Evolutionary conservation across 1,140 invertebrate genomes (phyloP).

Genomic region (Venturia canescens): DNA sequence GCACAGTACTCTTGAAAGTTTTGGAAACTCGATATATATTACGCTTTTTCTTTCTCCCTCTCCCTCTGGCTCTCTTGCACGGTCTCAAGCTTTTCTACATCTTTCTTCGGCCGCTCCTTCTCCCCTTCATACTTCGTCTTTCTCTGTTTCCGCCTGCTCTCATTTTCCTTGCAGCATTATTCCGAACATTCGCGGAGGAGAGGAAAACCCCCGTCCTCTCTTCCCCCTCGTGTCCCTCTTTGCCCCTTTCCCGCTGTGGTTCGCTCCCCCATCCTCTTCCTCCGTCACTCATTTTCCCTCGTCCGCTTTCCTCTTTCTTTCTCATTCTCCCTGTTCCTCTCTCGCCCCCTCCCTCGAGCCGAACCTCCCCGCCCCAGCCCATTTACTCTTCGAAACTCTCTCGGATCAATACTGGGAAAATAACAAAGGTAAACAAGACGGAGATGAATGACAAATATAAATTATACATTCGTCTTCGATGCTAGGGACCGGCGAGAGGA

Average conservation of each 20-base stretch:
- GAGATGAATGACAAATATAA: slow-evolving; percentile 71
- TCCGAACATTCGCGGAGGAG: slow-evolving; percentile 21
- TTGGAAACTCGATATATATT: slow-evolving; percentile 61
- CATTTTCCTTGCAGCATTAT: slow-evolving; percentile 14
- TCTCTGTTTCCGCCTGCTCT: slow-evolving; percentile 22
- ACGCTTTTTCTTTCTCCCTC: slow-evolving; percentile 44
- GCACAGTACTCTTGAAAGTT: slow-evolving; percentile 66
- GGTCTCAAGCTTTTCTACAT: slow-evolving; percentile 4
- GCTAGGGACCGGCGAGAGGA: not conserved
- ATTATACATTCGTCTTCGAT: slow-evolving; percentile 66
- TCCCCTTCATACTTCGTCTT: slow-evolving; percentile 36
- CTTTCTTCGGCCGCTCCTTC: slow-evolving; percentile 37
- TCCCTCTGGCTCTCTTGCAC: no score
- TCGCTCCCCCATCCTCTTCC: slow-evolving; percentile 33
- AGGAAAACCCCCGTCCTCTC: slow-evolving; percentile 30
- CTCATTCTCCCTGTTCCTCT: slow-evolving; percentile 48
- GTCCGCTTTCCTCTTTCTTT: slow-evolving; percentile 35
- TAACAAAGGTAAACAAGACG: slow-evolving; percentile 71
- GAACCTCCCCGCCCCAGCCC: slow-evolving; percentile 61
- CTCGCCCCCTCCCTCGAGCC: slow-evolving; percentile 30
- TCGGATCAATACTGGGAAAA: slow-evolving; percentile 72
- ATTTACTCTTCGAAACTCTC: slow-evolving; percentile 71
- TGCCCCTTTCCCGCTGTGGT: slow-evolving; percentile 43
- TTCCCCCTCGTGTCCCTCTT: slow-evolving; percentile 1
- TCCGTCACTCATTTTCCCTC: slow-evolving; percentile 11